phyloP scores from a whole-genome alignment of 2,888 invertebrate genomes.

The Entomobrya proxima region DNA sequence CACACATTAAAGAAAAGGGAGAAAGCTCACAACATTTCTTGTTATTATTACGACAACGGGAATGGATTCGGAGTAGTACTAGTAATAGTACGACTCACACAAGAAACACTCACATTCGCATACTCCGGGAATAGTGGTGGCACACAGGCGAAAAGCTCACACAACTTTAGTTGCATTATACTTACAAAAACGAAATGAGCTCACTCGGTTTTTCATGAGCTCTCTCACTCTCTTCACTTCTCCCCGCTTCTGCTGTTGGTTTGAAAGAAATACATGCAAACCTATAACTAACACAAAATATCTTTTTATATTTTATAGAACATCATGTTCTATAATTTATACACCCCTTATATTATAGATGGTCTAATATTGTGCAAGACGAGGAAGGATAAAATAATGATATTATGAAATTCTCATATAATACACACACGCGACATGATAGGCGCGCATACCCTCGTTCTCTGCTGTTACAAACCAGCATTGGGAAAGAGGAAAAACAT shows the following conservation, averaged over 20 bases:
- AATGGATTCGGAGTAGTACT: background rate
- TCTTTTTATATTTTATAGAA: background rate
- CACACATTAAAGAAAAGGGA: background rate
- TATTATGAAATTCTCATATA: slow-evolving; percentile 50
- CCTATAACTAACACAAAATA: background rate
- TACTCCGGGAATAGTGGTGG: background rate
- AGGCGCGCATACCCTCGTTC: background rate
- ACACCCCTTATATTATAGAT: background rate
- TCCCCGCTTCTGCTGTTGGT: no score
- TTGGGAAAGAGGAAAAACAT: slow-evolving; percentile 12
- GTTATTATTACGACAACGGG: background rate
- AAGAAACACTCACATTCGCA: background rate
- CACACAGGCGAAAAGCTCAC: background rate
- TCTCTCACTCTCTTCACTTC: slow-evolving; percentile 13
- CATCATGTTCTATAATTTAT: background rate
- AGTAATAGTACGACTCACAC: slow-evolving; percentile 2
- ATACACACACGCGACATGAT: background rate
- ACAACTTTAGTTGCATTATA: slow-evolving; percentile 55
- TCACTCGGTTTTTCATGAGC: slow-evolving; percentile 56
- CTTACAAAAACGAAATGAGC: slow-evolving; percentile 61
- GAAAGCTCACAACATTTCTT: slow-evolving; percentile 21
- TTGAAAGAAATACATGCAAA: slow-evolving; percentile 24
- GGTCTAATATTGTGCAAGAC: slow-evolving; percentile 6
- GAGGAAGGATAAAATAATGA: slow-evolving; percentile 13
- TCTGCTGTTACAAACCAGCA: background rate